Percentiles rank a stretch among this genome's conserved stretches.
Evolutionary conservation across 2,797 vertebrate species (phyloP).

Genomic region (Dallia pectoralis): DNA sequence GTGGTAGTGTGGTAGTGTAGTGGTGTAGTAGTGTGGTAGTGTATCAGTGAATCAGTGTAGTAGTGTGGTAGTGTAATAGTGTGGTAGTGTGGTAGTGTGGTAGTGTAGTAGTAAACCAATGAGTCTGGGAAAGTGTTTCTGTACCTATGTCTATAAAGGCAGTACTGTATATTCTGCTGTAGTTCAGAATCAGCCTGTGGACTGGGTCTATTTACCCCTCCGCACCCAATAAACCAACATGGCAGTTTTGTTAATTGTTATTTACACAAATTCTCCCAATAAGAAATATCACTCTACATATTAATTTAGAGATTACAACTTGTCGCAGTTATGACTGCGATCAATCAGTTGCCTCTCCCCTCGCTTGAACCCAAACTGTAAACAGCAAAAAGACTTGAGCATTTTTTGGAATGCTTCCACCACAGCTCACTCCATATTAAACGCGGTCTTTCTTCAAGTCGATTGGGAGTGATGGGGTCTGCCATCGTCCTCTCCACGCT

Average conservation of each 20-base stretch:
- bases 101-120: neutral
- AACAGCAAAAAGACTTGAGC: neutral
- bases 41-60: no score
- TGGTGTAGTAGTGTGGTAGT: no score
- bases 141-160: neutral
- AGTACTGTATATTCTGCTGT: constrained; percentile 39
- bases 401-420: neutral
- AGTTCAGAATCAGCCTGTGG: constrained; percentile 40
- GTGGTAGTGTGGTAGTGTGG: no score
- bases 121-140: neutral
- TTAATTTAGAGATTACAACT: constrained; percentile 1
- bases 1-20: no score
- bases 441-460: constrained; percentile 47
- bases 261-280: neutral
- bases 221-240: neutral
- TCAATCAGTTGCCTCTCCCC: neutral
- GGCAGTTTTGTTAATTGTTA: neutral
- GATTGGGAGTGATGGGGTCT: constrained; percentile 21
- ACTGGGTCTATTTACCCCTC: constrained; percentile 47
- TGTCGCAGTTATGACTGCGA: neutral
- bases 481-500: constrained; percentile 2
- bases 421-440: neutral
- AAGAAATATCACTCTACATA: neutral
- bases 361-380: neutral
- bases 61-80: no score